Evolutionary conservation across 2,113 vertebrate species (phyloP), one percentile per base, ranked within the genome.

Genomic region (Dendropsophus ebraccatus): DNA sequence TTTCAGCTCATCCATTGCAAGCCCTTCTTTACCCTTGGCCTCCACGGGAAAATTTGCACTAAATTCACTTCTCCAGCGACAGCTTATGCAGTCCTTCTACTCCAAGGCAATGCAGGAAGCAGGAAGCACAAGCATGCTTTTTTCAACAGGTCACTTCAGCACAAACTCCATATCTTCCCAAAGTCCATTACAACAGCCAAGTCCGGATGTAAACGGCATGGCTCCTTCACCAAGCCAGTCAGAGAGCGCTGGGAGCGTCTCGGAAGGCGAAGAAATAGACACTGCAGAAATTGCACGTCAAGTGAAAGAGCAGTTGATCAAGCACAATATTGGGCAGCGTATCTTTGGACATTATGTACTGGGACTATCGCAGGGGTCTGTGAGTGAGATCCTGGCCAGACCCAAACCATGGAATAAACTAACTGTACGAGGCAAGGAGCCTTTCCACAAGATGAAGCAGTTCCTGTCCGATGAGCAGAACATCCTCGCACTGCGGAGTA

Each of bases 401-500:
- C 97, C 97, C 75, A 99, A 99, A 94, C 97, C 97, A 21, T 99
- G 97, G 97, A 98, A 96, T 94, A 99, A 99, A 93, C 93, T 99
- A 88, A 99, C 97, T 74, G 96, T 98, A 82, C 94, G 97, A 41
- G 97, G 97, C 91, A 99, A 99, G 94, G 97, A 99, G 93, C 97
- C 97, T 12, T 99, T 99, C 93, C 96, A 98, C 92, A 99, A 99
- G 95, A 99, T 99, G 97, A 97, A 97, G 93, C 97, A 98, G 93
- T 99, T 99, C 95, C 96, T 98, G 45, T 97, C 97, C 0, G 97
- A 99, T 0, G 97, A 98, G 94, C 97, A 99, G 94, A 99, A 98
- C 93, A 98, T 99, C 94, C 91, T 99, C 81, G 97, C 97, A 2
- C 94, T 99, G 87, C 96, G 97, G 89, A 98, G 97, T 93, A 98